Evolutionary conservation across 1,140 invertebrate species (phyloP).

Genomic region (Heliconius hewitsoni): DNA sequence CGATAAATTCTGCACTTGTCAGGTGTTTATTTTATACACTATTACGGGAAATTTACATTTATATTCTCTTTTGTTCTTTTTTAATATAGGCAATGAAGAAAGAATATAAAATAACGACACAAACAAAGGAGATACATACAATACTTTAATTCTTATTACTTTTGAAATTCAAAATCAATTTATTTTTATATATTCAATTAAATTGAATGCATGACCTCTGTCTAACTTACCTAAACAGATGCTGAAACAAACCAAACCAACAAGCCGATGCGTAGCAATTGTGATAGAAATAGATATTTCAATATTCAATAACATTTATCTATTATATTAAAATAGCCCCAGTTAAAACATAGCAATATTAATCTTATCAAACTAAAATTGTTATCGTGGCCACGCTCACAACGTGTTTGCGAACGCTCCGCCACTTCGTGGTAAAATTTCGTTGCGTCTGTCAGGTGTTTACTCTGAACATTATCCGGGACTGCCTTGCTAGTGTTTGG

Average conservation of each 20-base stretch:
- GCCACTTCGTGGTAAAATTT: slow-evolving; percentile 53
- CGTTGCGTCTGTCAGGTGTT: slow-evolving; percentile 64
- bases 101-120: background rate
- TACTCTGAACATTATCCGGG: slow-evolving; percentile 60
- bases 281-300: no score
- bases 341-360: slow-evolving; percentile 7
- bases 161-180: no score
- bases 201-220: no score
- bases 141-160: no score
- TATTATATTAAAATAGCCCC: background rate
- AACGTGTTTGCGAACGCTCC: slow-evolving; percentile 44
- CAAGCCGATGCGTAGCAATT: no score
- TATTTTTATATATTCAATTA: no score
- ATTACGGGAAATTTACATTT: slow-evolving; percentile 1
- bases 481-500: slow-evolving; percentile 54
- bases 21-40: slow-evolving; percentile 29
- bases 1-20: slow-evolving; percentile 34
- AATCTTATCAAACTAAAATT: slow-evolving; percentile 22
- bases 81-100: background rate
- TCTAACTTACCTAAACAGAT: no score
- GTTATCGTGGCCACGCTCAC: slow-evolving; percentile 15
- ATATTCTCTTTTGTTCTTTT: background rate
- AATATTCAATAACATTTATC: background rate
- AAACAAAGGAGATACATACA: no score
- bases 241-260: no score